Conservation (phyloP, 2,113 vertebrate species). For the Phrynocephalus versicolor region DNA sequence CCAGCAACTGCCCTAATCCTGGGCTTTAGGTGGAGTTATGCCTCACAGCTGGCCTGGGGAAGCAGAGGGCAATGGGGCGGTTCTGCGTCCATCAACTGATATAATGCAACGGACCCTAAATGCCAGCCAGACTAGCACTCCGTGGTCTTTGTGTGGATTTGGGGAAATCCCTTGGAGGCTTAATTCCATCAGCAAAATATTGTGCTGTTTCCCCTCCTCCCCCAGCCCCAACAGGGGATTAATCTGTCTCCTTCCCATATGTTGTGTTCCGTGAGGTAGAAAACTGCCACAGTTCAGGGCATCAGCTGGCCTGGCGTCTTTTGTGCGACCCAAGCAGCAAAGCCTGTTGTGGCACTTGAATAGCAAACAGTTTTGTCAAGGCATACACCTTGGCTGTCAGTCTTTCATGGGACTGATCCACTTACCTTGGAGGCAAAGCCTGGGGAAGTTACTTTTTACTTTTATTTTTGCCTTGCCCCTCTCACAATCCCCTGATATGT, state of each 20-base stretch:
- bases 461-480: no score
- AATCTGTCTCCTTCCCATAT: slow-evolving; percentile 59
- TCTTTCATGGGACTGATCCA: no score
- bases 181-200: slow-evolving; percentile 68
- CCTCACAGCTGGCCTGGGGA: slow-evolving; percentile 46
- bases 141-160: slow-evolving; percentile 57
- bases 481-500: no score
- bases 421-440: no score
- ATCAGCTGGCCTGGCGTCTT: background rate
- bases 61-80: slow-evolving; percentile 45
- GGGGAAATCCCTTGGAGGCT: slow-evolving; percentile 57
- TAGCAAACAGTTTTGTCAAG: background rate
- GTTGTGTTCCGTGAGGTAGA: slow-evolving; percentile 43
- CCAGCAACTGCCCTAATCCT: slow-evolving; percentile 52
- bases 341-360: no score
- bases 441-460: no score
- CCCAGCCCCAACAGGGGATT: slow-evolving; percentile 51
- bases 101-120: slow-evolving; percentile 54
- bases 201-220: background rate
- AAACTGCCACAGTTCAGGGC: background rate
- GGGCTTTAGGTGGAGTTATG: slow-evolving; percentile 59
- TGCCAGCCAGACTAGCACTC: slow-evolving; percentile 46
- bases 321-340: background rate
- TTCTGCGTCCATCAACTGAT: slow-evolving; percentile 46
- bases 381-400: no score